A percentile compares a stretch with the other conserved stretches of the same genome.
Evolutionary conservation across 2,797 vertebrate genomes (phyloP).

Genomic region (Glyptemys insculpta): DNA sequence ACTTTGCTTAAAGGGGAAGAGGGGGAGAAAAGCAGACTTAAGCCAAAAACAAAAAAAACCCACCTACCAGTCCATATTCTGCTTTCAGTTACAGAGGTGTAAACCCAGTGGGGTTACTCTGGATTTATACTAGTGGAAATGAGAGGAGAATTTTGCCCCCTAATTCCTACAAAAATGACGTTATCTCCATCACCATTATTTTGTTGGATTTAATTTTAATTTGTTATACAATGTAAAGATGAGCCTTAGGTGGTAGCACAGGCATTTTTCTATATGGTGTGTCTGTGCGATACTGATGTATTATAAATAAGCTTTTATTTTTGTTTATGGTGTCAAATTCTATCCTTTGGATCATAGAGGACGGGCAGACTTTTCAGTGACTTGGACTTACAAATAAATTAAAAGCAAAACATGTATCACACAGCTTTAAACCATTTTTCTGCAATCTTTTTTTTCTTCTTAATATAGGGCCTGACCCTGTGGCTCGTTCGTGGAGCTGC

Average conservation of each 20-base stretch:
- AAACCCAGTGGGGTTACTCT: background rate
- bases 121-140: background rate
- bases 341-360: background rate
- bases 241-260: background rate
- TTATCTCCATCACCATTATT: background rate
- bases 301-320: background rate
- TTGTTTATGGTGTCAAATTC: background rate
- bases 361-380: background rate
- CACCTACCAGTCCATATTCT: background rate
- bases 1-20: background rate
- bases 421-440: background rate
- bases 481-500: background rate
- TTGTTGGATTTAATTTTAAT: background rate
- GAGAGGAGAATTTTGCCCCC: background rate
- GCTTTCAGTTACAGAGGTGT: background rate
- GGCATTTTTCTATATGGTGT: slow-evolving; percentile 45
- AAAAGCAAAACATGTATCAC: background rate
- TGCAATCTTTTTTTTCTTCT: background rate
- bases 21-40: background rate
- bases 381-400: background rate
- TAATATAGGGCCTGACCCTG: background rate
- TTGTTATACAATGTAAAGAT: background rate
- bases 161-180: background rate
- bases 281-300: background rate
- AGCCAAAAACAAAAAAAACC: background rate